Evolutionary conservation across 2,113 vertebrate species (phyloP).

Genomic region (Alces alces): DNA sequence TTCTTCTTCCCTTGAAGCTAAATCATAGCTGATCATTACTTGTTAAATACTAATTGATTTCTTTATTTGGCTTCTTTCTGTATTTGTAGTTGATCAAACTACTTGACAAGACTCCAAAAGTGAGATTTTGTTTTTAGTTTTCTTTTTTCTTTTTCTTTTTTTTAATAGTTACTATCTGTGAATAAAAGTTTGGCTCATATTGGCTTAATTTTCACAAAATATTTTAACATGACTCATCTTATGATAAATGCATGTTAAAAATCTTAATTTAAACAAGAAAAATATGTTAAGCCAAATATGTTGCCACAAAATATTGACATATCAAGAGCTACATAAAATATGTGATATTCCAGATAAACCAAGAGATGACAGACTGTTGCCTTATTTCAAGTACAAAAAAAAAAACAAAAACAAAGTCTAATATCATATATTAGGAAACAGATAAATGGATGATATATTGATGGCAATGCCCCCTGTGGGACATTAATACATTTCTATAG

Average conservation of each 20-base stretch:
- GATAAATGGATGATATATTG: neutral
- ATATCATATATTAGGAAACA: neutral
- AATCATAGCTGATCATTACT: conserved; percentile 51
- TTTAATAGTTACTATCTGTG: neutral
- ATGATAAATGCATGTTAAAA: neutral
- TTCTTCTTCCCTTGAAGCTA: conserved; percentile 35
- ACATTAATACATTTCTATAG: neutral
- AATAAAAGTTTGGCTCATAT: neutral
- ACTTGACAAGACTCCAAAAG: neutral
- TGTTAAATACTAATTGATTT: conserved; percentile 53
- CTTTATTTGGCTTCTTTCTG: conserved; percentile 47
- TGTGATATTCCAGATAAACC: neutral
- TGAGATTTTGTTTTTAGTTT: neutral
- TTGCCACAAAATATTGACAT: neutral
- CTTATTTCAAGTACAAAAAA: neutral
- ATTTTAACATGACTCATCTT: neutral
- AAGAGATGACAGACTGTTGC: neutral
- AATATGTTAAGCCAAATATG: neutral
- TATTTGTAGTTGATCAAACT: conserved; percentile 10
- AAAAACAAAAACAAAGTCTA: neutral
- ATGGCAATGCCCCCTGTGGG: neutral
- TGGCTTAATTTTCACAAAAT: neutral
- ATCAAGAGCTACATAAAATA: neutral
- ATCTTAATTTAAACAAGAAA: neutral
- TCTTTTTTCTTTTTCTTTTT: neutral